Evolutionary conservation across 1,140 invertebrate species (phyloP), one percentile per base, ranked within the genome.

Genomic region (Liolophura sinensis): DNA sequence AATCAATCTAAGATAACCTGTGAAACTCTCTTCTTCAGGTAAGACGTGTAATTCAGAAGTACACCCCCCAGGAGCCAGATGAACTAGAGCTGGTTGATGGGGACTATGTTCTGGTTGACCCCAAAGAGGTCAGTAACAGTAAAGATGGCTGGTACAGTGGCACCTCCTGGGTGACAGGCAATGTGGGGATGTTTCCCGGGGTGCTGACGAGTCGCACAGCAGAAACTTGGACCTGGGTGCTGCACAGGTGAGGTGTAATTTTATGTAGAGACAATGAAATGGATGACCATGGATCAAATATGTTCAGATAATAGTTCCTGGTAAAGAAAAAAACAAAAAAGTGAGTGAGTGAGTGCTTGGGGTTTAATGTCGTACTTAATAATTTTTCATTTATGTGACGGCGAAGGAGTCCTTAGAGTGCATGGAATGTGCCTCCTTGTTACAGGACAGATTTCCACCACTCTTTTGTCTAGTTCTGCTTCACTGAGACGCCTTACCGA

Each of bases 211-310:
- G 91, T 78, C 87, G 91, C 49, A 92, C 92, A 0, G 90, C 92
- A 0, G 93, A 95, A 78, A 94, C 92, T 1, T 93, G 94, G 85
- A 91, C 93, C 1, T 96, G 94, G 94, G 95, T 93, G 6, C 78
- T 95, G 46, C 93, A 96, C 76, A 88, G 89, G 78, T 81, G 60
- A 61, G 62, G 7, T 16, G 60, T 24, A 56, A 14, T 27, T 14
- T 47, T 54, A 14, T 31, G n/a, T 7, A 25, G 1, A 25, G 22
- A 56, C 0, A 56, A 15, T 25, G 9, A 3, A 3, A 3, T 40
- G 9, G 9, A 40, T 40, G 31, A 40, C 31, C 31, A 9, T 5
- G 9, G 9, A 40, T 40, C n/a, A n/a, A n/a, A n/a, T n/a, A n/a
- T n/a, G n/a, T n/a, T n/a, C n/a, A n/a, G n/a, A n/a, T n/a, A n/a